Base-by-base conservation (phyloP, 2,888 invertebrate genomes). In the Chalcosyrphus nemorum region DNA sequence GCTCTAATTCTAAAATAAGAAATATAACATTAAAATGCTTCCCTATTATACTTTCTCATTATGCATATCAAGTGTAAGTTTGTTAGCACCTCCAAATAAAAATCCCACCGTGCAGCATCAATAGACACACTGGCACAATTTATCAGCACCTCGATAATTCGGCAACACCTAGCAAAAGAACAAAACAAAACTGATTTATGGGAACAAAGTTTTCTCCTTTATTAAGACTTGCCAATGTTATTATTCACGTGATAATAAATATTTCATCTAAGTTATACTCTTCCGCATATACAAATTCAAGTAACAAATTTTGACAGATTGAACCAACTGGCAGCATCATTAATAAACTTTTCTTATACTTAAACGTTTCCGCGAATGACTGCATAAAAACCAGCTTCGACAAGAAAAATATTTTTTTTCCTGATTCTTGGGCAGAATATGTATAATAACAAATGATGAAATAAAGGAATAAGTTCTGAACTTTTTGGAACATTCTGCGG, bases 341-440 rank as follows among this genome's bases (percentile, higher is more conserved):
- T 78, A 72, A 78, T 78, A 59, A 72, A 57, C n/a, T 57, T 72
- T 7, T 50, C 21, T n/a, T 45, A 24, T 21, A 50, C 29, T 19
- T 54, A 47, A 41, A 56, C 56, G 21, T 65, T 57, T 71, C 45
- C 63, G 11, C 24, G 50, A 38, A 56, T 29, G 2, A 13, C 24
- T 17, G 9, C 17, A 35, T 17, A 11, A 19, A 4, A 54, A 27
- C 7, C 6, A 17, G 9, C 0, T 27, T 61, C 27, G 11, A n/a
- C 1, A 24, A 38, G 11, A 45, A 17, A 21, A 29, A 6, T 13
- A 2, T 29, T 17, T 45, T 9, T 21, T 6, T 21, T 13, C 9
- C 13, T 0, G 4, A 11, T 15, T 27, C 24, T 50, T 5, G 1
- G 0, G 15, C 27, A 15, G 17, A 13, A n/a, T 1, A 27, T 50